Conservation (phyloP, 2,113 vertebrate genomes). For the Pimephales promelas region DNA sequence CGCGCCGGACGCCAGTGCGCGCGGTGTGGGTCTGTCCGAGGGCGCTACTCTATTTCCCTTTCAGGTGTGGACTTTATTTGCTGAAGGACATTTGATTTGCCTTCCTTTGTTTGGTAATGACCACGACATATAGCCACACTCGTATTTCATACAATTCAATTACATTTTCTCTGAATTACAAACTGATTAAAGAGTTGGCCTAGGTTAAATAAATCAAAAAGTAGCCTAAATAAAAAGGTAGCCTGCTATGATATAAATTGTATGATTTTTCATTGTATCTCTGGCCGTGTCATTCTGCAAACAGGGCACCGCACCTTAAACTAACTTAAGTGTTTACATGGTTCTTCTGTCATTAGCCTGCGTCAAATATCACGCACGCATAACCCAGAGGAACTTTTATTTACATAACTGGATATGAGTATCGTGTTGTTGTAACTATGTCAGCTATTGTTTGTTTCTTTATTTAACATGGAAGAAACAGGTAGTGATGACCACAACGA, state of each 20-base stretch:
- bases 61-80: conserved; percentile 51
- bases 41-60: conserved; percentile 40
- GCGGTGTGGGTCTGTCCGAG: neutral
- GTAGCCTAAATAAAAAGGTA: neutral
- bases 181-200: neutral
- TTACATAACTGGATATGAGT: neutral
- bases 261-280: neutral
- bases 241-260: neutral
- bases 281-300: conserved; percentile 43
- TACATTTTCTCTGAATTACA: neutral
- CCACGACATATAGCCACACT: neutral
- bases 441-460: neutral
- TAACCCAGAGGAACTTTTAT: neutral
- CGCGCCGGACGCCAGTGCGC: neutral
- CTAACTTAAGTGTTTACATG: conserved; percentile 45
- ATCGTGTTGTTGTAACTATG: neutral
- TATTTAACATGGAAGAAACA: neutral
- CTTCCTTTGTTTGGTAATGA: conserved; percentile 20
- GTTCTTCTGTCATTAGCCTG: conserved; percentile 17
- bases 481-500: neutral
- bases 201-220: neutral
- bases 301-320: conserved; percentile 48
- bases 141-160: neutral
- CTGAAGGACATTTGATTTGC: neutral
- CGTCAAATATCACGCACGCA: conserved; percentile 12